These are phyloP conservation scores for Nycticryphes semicollaris DNA, from an alignment of 2,113 vertebrate genomes.

Conservation along the genomic window DNA sequence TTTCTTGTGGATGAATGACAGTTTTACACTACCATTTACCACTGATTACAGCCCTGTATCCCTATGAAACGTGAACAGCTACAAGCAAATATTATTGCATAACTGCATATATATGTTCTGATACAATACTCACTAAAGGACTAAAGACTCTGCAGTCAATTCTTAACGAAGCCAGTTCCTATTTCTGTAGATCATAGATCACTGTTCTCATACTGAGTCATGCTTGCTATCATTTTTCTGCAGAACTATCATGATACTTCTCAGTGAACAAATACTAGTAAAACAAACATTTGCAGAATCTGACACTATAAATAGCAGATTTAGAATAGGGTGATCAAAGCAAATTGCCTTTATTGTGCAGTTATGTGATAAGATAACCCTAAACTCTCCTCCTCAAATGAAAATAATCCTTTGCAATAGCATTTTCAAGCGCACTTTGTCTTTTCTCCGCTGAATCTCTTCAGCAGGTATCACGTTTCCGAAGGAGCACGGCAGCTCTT, in stretches of 20 bases:
- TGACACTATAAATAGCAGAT: background rate
- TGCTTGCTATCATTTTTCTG: background rate
- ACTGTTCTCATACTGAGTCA: background rate
- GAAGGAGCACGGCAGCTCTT: background rate
- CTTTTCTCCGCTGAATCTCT: background rate
- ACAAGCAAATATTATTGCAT: background rate
- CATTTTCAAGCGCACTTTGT: background rate
- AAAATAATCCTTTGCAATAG: background rate
- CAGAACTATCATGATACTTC: background rate
- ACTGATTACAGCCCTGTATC: background rate
- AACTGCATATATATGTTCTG: fast-evolving
- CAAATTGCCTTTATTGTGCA: background rate
- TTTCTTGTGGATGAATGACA: background rate
- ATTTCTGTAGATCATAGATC: background rate
- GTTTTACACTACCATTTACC: background rate
- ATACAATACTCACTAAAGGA: background rate
- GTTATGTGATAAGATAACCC: background rate
- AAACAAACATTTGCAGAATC: background rate
- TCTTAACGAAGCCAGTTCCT: background rate
- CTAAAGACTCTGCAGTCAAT: background rate
- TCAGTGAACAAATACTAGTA: background rate
- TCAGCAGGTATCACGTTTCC: constrained; percentile 7
- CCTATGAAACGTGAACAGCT: background rate
- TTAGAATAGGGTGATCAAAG: background rate
- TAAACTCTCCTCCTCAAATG: background rate